These are phyloP conservation scores for Xylophagus ater DNA, from an alignment of 2,888 invertebrate species.

Conservation along the genomic window DNA sequence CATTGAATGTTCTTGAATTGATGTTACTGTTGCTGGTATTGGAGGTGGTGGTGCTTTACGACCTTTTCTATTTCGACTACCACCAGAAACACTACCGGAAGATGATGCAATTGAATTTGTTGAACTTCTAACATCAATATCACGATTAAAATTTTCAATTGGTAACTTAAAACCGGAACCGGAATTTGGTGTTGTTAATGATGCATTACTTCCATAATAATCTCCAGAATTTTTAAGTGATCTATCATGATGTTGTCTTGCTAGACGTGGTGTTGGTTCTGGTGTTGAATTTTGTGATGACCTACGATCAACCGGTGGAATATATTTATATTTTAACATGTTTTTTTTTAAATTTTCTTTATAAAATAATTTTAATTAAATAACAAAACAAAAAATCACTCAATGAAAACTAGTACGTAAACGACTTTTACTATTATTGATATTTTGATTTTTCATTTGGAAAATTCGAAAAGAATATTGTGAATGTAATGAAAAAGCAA, in stretches of 20 bases:
- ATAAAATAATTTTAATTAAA: constrained; percentile 6
- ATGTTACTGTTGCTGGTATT: constrained; percentile 22
- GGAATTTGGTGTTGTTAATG: constrained; percentile 19
- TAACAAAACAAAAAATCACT: constrained; percentile 12
- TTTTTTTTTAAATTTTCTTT: constrained; percentile 12
- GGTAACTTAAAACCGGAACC: constrained; percentile 19
- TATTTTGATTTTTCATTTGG: too few species aligned
- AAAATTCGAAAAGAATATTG: too few species aligned
- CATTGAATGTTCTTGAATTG: not conserved
- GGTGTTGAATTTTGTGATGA: constrained; percentile 29
- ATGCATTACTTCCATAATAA: constrained; percentile 28
- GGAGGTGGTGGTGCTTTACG: constrained; percentile 31
- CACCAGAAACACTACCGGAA: constrained; percentile 20
- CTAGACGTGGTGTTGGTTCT: constrained; percentile 25
- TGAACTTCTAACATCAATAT: constrained; percentile 25
- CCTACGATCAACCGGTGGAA: constrained; percentile 30
- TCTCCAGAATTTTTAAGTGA: constrained; percentile 24
- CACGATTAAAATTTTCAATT: constrained; percentile 21
- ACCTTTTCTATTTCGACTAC: constrained; percentile 24
- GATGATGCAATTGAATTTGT: constrained; percentile 27
- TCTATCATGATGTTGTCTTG: constrained; percentile 22
- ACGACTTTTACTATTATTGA: too few species aligned
- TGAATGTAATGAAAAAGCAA: too few species aligned
- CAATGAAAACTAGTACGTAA: too few species aligned
- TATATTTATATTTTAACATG: constrained; percentile 35